Conservation (phyloP, 1,140 invertebrate genomes). For the Bombus waltoni region DNA sequence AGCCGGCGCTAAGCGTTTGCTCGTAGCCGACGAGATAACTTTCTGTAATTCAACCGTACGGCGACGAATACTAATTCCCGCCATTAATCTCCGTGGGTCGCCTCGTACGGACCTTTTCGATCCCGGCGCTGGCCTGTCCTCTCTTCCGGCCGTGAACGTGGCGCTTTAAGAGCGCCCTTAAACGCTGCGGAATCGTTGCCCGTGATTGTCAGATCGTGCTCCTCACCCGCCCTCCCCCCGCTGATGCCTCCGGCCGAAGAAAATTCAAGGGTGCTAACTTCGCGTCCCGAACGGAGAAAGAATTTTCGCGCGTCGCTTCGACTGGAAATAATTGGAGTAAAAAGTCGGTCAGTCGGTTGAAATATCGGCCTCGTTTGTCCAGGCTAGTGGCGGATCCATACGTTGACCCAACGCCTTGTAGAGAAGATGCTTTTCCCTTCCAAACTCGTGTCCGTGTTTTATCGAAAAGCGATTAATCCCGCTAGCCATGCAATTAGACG, state of each 20-base stretch:
- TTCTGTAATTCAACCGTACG: conserved; percentile 77
- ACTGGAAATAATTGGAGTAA: neutral
- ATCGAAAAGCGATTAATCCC: conserved; percentile 20
- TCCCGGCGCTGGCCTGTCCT: conserved; percentile 60
- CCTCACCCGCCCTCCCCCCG: too few relatives aligned
- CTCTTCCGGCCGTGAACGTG: conserved; percentile 53
- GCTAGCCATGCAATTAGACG: neutral
- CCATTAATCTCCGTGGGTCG: conserved; percentile 75
- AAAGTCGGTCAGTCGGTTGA: neutral
- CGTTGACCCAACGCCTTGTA: neutral
- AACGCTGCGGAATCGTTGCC: conserved; percentile 21
- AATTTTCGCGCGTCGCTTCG: neutral
- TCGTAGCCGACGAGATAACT: conserved; percentile 75
- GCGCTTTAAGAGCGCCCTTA: conserved; percentile 48
- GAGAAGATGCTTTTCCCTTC: neutral
- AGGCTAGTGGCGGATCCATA: neutral
- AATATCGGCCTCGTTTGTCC: neutral
- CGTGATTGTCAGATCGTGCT: conserved; percentile 8
- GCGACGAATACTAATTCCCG: conserved; percentile 78
- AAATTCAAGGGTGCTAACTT: conserved; percentile 9
- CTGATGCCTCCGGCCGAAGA: neutral
- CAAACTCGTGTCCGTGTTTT: neutral
- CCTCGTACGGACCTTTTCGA: conserved; percentile 64
- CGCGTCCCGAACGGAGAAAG: too few relatives aligned
- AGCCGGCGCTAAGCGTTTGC: conserved; percentile 69